These are phyloP conservation scores for Intellagama lesueurii DNA, from an alignment of 2,797 vertebrate genomes.

Conservation along the genomic window DNA sequence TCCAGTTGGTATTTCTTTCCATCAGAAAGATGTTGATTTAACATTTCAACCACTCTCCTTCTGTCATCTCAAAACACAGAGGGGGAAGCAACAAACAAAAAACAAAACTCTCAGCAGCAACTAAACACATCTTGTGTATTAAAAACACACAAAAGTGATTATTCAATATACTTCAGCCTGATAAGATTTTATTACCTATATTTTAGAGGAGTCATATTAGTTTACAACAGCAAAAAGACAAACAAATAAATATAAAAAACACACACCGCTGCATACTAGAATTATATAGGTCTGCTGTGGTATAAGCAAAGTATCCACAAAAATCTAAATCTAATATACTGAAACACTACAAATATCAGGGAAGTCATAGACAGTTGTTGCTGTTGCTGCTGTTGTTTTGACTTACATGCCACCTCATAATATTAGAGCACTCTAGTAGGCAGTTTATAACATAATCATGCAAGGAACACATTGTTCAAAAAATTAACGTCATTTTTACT, in stretches of 20 bases:
- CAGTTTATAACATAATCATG: no score
- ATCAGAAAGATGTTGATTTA: conserved; percentile 50
- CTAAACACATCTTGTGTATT: not conserved
- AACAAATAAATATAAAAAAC: not conserved
- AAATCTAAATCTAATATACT: not conserved
- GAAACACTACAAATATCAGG: not conserved
- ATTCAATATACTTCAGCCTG: conserved; percentile 20
- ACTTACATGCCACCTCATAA: no score
- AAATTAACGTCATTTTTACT: no score
- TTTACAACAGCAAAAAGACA: not conserved
- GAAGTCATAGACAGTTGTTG: no score
- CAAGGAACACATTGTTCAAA: no score
- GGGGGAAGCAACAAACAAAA: not conserved
- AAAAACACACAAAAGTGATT: not conserved
- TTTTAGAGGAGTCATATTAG: accelerated
- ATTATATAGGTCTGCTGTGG: not conserved
- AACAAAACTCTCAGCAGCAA: not conserved
- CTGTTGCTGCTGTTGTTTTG: no score
- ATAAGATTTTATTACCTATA: not conserved
- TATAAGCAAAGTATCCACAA: conserved; percentile 5
- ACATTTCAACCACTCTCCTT: conserved; percentile 47
- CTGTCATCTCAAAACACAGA: conserved; percentile 41
- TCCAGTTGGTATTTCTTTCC: conserved; percentile 50
- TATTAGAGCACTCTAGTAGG: no score
- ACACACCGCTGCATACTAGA: not conserved